phyloP scores from a whole-genome alignment of 2,797 vertebrate genomes.

The Anas capensis region DNA sequence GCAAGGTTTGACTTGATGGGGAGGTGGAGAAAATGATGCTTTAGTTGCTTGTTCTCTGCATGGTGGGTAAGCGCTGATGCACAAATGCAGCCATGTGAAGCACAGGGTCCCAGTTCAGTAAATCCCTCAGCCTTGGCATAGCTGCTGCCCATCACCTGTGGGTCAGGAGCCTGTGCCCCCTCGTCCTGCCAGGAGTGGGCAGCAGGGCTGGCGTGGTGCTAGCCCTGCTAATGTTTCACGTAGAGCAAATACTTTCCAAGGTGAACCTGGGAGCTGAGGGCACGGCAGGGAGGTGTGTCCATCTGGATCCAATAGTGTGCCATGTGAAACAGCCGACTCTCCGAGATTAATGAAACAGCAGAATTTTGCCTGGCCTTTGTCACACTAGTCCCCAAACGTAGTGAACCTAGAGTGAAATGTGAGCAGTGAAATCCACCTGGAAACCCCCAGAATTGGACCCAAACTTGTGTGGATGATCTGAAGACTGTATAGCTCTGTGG shows the following conservation, averaged over 20 bases:
- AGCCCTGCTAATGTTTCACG: constrained; percentile 24
- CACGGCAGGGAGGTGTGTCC: fast-evolving
- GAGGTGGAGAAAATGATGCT: fast-evolving
- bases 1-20: not conserved
- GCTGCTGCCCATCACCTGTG: too few relatives aligned
- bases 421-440: not conserved
- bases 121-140: not conserved
- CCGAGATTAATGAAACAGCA: not conserved
- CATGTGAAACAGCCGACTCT: not conserved
- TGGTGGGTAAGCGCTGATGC: not conserved
- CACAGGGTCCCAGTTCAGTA: fast-evolving
- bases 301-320: not conserved
- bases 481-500: not conserved
- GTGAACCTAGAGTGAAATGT: fast-evolving
- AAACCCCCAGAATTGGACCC: fast-evolving
- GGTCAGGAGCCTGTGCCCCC: too few relatives aligned
- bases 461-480: not conserved
- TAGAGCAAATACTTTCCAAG: not conserved
- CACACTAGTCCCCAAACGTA: fast-evolving
- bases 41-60: not conserved
- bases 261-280: not conserved
- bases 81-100: fast-evolving
- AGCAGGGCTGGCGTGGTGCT: not conserved
- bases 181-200: not conserved
- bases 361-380: not conserved